These are phyloP conservation scores for Himantopus leucocephalus DNA, from an alignment of 2,113 vertebrate genomes.

Conservation along the genomic window DNA sequence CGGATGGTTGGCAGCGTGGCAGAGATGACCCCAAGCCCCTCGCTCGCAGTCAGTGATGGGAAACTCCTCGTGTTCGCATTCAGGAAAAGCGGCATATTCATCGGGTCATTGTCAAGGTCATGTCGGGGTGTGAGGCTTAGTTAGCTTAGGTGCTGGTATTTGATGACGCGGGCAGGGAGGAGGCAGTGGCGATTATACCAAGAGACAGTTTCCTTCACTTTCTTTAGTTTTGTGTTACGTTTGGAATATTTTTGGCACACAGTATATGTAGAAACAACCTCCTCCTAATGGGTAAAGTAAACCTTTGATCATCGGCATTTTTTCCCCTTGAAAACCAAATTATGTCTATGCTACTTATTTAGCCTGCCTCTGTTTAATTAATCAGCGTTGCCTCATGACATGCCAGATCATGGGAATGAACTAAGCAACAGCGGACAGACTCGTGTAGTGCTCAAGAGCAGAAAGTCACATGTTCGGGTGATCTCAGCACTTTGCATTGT, in stretches of 20 bases:
- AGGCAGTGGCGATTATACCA: rapidly evolving
- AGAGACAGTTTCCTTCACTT: background rate
- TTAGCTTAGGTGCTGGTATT: background rate
- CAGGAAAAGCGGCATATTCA: background rate
- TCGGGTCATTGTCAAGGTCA: background rate
- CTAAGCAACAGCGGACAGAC: background rate
- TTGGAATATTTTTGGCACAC: background rate
- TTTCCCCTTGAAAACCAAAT: background rate
- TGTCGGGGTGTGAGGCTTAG: background rate
- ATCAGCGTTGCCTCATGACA: background rate
- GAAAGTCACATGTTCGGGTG: background rate
- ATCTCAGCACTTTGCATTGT: background rate
- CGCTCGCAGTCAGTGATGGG: background rate
- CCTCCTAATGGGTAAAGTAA: background rate
- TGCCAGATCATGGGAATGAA: background rate
- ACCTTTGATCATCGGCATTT: background rate
- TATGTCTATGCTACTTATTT: background rate
- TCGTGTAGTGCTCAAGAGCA: background rate
- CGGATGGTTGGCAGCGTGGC: background rate
- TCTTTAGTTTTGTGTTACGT: background rate
- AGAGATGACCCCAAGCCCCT: background rate
- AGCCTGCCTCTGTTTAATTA: background rate
- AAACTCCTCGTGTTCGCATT: background rate
- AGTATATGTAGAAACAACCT: background rate
- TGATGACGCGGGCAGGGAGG: background rate